These are phyloP conservation scores for Actinia equina DNA, from an alignment of 64 coral and sea anemone species.

Conservation along the genomic window DNA sequence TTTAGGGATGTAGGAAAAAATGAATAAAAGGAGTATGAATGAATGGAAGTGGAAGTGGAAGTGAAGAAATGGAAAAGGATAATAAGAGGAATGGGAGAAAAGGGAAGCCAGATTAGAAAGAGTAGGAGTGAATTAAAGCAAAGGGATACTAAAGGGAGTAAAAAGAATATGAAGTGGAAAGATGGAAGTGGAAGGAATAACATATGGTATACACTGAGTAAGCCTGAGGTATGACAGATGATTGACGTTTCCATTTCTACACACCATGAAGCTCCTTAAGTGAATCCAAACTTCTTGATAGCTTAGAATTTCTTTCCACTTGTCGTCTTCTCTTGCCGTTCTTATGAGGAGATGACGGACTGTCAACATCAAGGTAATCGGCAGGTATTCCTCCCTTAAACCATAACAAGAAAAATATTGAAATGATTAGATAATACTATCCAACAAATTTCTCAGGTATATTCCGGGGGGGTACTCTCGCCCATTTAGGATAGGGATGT, in stretches of 20 bases:
- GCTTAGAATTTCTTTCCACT: constrained; percentile 76
- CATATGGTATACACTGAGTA: no score
- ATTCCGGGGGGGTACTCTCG: no score
- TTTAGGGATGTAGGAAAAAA: no score
- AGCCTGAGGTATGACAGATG: no score
- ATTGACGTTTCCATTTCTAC: neutral
- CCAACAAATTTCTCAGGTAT: no score
- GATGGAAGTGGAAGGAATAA: no score
- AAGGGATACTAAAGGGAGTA: no score
- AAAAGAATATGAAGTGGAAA: no score
- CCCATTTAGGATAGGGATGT: no score
- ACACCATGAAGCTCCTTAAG: constrained; percentile 65
- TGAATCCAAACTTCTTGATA: constrained; percentile 89
- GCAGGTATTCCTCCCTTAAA: neutral
- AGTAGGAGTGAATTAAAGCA: no score
- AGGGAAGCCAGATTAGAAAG: neutral
- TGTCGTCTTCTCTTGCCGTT: constrained; percentile 67
- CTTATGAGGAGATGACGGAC: constrained; percentile 42
- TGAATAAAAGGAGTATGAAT: no score
- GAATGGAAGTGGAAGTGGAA: no score
- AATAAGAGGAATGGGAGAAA: neutral
- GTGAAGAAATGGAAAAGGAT: neutral
- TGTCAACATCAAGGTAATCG: constrained; percentile 79
- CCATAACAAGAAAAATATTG: neutral
- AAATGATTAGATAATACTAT: neutral